Conservation (phyloP, 2,888 invertebrate genomes). For the Pollenia amentaria region DNA sequence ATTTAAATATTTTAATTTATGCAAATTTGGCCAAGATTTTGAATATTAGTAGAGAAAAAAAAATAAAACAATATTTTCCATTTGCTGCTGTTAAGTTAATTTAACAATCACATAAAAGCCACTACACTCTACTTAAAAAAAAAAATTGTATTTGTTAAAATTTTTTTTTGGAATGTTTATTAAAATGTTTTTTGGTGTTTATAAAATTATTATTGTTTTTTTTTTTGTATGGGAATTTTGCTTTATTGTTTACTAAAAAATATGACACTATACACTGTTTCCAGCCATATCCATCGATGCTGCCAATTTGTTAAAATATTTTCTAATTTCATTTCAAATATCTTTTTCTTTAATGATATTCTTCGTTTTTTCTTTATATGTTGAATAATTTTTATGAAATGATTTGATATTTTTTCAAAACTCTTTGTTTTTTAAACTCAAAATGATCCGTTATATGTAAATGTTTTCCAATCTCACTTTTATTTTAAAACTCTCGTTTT, state of each 20-base stretch:
- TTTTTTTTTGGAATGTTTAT: neutral
- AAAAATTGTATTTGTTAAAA: neutral
- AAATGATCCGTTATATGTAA: constrained; percentile 35
- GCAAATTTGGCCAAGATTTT: constrained; percentile 38
- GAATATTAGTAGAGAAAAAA: constrained; percentile 16
- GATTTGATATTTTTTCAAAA: constrained; percentile 4
- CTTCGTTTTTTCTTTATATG: constrained; percentile 16
- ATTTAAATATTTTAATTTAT: constrained; percentile 36
- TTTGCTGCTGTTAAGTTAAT: constrained; percentile 15
- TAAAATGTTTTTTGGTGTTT: neutral
- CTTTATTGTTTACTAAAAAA: constrained; percentile 41
- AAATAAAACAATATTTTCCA: neutral
- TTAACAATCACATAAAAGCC: constrained; percentile 13
- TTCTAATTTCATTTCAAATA: constrained; percentile 81
- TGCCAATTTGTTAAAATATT: constrained; percentile 80
- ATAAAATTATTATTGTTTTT: neutral
- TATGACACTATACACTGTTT: constrained; percentile 79
- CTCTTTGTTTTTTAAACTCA: constrained; percentile 52
- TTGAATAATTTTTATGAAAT: neutral
- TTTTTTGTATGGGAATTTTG: constrained; percentile 8
- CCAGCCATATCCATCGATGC: constrained; percentile 82
- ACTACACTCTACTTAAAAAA: constrained; percentile 37
- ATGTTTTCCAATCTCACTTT: constrained; percentile 34
- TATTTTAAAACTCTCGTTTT: constrained; percentile 58
- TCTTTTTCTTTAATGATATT: constrained; percentile 34